Evolutionary conservation across 2,888 invertebrate species (phyloP).

Genomic region (Epirrita christyi): DNA sequence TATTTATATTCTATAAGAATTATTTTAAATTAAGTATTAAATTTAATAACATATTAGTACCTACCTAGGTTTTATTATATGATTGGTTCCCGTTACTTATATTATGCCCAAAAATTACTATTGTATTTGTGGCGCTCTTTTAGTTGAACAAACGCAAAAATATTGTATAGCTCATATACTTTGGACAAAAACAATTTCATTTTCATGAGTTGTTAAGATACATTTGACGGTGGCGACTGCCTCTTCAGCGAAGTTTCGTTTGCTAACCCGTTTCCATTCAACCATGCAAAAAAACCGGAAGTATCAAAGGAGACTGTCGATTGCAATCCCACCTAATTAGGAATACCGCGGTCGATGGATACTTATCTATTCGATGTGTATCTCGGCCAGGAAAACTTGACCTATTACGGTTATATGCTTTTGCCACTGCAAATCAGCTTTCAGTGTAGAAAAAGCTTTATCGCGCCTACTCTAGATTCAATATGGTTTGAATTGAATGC

Average conservation of each 20-base stretch:
- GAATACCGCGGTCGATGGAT: conserved; percentile 6
- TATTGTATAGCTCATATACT: too few species aligned
- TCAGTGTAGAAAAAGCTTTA: not conserved
- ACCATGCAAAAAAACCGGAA: conserved; percentile 5
- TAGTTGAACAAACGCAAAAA: too few species aligned
- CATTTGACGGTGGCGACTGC: not conserved
- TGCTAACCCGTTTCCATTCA: conserved; percentile 9
- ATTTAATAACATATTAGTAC: too few species aligned
- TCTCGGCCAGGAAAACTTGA: not conserved
- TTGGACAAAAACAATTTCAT: too few species aligned
- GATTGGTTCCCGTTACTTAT: too few species aligned
- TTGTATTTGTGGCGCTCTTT: too few species aligned
- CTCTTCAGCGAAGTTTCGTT: not conserved
- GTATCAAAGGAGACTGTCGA: conserved; percentile 16
- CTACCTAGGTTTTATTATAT: too few species aligned
- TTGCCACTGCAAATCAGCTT: not conserved
- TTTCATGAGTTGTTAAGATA: not conserved
- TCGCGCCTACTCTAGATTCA: not conserved
- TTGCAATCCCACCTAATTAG: conserved; percentile 17
- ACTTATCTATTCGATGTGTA: conserved; percentile 7
- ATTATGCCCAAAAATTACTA: too few species aligned
- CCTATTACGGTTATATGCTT: not conserved
- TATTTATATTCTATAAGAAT: too few species aligned
- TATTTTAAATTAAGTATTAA: too few species aligned
- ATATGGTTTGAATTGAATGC: not conserved